These are phyloP conservation scores for Tolmerus cingulatus DNA, from an alignment of 2,888 invertebrate genomes.

Conservation along the genomic window DNA sequence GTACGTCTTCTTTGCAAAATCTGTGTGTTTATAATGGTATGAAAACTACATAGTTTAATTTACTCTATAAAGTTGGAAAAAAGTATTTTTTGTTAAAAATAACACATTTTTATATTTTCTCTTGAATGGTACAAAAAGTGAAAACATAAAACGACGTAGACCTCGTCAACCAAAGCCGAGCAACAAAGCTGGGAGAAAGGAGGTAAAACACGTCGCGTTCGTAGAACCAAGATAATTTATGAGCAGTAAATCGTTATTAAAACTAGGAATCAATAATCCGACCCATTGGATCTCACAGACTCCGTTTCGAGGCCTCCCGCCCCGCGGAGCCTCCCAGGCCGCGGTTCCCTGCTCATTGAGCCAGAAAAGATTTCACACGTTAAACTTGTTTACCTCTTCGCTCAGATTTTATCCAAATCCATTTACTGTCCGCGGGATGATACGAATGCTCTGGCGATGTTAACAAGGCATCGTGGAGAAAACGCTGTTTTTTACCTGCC, in stretches of 20 bases:
- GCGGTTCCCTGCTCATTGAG: neutral
- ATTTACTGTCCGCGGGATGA: constrained; percentile 19
- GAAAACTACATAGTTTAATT: neutral
- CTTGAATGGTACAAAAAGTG: neutral
- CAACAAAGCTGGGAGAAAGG: neutral
- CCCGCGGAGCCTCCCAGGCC: neutral
- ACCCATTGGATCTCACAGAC: neutral
- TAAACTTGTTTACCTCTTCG: constrained; percentile 27
- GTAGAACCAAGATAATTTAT: constrained; percentile 34
- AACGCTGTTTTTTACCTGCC: neutral
- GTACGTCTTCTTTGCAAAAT: neutral
- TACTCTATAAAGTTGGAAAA: neutral
- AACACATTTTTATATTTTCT: neutral
- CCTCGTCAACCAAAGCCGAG: neutral
- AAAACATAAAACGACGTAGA: neutral
- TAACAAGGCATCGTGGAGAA: constrained; percentile 30
- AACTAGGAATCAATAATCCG: constrained; percentile 31
- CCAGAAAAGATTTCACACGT: constrained; percentile 18
- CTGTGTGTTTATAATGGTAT: neutral
- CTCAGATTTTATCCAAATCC: constrained; percentile 35
- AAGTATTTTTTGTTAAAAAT: neutral
- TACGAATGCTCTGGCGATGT: constrained; percentile 15
- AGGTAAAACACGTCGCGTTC: neutral
- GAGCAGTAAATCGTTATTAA: constrained; percentile 34
- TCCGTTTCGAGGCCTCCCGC: neutral